Conservation (phyloP, 2,888 invertebrate species). For the Philhelius pedissequus region DNA sequence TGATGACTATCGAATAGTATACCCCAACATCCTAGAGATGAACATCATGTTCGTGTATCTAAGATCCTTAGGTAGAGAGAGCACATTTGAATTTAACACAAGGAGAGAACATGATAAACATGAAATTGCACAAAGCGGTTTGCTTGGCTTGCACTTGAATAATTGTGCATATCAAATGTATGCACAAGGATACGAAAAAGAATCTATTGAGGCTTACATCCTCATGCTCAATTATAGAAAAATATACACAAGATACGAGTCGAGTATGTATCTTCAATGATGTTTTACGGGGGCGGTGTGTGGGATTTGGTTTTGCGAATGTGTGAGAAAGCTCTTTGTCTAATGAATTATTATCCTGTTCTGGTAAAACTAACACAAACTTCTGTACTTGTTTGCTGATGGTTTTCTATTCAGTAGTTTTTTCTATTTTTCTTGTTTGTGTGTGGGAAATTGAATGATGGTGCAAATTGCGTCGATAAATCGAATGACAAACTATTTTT, state of each 20-base stretch:
- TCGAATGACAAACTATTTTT: conserved; percentile 28
- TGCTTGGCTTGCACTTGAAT: conserved; percentile 44
- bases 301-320: neutral
- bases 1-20: too few relatives aligned
- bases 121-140: conserved; percentile 37
- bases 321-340: neutral
- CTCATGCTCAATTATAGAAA: neutral
- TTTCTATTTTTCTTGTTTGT: neutral
- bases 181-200: neutral
- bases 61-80: neutral
- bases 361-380: conserved; percentile 5
- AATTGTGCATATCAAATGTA: neutral
- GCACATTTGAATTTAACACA: conserved; percentile 40
- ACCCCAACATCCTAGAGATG: neutral
- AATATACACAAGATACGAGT: neutral
- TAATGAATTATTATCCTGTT: conserved; percentile 22
- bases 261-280: neutral
- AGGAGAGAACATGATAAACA: conserved; percentile 46
- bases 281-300: neutral
- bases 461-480: conserved; percentile 27
- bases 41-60: neutral
- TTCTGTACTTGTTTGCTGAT: neutral
- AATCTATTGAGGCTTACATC: neutral
- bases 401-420: too few relatives aligned
- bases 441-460: neutral